phyloP scores from a whole-genome alignment of 2,113 vertebrate species.

The Carassius auratus region DNA sequence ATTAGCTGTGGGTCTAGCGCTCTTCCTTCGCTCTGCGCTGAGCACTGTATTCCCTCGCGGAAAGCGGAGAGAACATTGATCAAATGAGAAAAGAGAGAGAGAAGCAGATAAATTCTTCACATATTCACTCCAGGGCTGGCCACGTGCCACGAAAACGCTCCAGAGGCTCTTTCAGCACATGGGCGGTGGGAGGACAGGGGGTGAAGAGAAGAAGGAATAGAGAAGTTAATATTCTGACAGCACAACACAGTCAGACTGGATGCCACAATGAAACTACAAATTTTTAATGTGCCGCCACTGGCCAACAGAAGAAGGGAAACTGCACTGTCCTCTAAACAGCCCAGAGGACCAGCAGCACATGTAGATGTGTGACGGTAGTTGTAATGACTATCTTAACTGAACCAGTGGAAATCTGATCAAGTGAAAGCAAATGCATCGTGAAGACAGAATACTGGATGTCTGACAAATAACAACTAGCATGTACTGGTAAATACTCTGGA shows the following conservation, averaged over 20 bases:
- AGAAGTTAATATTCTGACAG: conserved; percentile 62
- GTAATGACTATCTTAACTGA: neutral
- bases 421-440: neutral
- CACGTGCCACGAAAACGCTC: conserved; percentile 36
- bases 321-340: conserved; percentile 18
- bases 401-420: neutral
- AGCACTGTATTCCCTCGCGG: neutral
- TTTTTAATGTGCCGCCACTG: conserved; percentile 39
- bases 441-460: neutral
- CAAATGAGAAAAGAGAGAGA: neutral
- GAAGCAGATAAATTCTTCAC: conserved; percentile 40
- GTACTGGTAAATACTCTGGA: neutral
- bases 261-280: conserved; percentile 25
- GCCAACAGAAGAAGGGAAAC: conserved; percentile 3
- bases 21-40: conserved; percentile 11
- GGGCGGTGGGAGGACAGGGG: neutral
- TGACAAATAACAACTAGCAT: neutral
- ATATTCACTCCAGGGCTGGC: conserved; percentile 48
- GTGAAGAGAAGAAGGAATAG: neutral
- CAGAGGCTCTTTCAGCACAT: conserved; percentile 40
- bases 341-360: neutral
- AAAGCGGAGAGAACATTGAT: conserved; percentile 28
- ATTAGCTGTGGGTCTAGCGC: conserved; percentile 20
- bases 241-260: conserved; percentile 22
- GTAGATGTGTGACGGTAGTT: neutral